These are phyloP conservation scores for Andricus curvator DNA, from an alignment of 2,888 invertebrate species.

Conservation along the genomic window DNA sequence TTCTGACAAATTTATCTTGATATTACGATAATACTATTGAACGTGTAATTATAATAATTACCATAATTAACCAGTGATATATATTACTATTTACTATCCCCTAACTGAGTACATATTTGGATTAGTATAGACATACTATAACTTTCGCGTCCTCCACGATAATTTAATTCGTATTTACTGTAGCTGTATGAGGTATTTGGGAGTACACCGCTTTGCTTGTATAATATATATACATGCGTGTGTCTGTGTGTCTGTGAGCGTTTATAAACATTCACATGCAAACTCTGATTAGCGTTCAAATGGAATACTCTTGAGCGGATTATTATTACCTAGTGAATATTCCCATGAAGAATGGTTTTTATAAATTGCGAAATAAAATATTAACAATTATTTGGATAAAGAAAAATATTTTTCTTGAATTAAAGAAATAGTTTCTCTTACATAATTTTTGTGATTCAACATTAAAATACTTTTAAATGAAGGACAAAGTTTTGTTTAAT, in stretches of 20 bases:
- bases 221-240: too few species aligned
- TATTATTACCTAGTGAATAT: slow-evolving; percentile 55
- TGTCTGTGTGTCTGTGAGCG: too few species aligned
- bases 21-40: not conserved
- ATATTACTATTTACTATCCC: not conserved
- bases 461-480: too few species aligned
- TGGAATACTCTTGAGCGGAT: slow-evolving; percentile 68
- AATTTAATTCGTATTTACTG: slow-evolving; percentile 63
- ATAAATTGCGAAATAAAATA: not conserved
- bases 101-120: not conserved
- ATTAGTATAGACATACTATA: slow-evolving; percentile 42
- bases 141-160: slow-evolving; percentile 50
- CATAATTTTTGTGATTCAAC: too few species aligned
- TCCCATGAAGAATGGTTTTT: not conserved
- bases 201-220: not conserved
- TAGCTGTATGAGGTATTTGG: slow-evolving; percentile 43
- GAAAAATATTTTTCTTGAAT: too few species aligned
- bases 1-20: not conserved
- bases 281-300: slow-evolving; percentile 65
- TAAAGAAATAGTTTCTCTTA: too few species aligned
- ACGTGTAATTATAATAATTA: not conserved
- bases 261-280: slow-evolving; percentile 35
- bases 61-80: not conserved
- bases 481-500: too few species aligned
- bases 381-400: not conserved